phyloP scores from a whole-genome alignment of 2,113 vertebrate genomes.

The Crotalus viridis region DNA sequence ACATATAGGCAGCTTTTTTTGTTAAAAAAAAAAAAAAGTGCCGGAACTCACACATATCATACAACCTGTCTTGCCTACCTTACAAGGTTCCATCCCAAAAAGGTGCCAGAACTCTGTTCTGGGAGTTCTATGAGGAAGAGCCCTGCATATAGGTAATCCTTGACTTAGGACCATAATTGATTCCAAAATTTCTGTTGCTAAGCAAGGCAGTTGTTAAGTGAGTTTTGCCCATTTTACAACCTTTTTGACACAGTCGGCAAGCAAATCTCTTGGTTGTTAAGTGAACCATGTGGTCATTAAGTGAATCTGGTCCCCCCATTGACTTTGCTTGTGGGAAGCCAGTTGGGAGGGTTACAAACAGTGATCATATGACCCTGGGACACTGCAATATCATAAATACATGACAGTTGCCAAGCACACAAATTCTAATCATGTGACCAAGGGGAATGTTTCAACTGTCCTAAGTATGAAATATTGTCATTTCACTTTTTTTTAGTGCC shows the following conservation, averaged over 20 bases:
- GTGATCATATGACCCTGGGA: no score
- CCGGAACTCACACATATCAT: no score
- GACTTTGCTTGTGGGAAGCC: background rate
- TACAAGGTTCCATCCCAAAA: no score
- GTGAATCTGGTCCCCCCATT: background rate
- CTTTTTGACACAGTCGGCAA: background rate
- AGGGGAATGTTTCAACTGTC: background rate
- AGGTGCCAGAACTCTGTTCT: no score
- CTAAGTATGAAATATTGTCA: background rate
- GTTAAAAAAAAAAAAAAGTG: no score
- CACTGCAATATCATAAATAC: no score
- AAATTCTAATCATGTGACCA: background rate
- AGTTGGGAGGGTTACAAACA: no score
- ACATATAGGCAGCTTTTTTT: background rate
- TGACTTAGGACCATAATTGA: background rate
- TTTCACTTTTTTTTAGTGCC: background rate
- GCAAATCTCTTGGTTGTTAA: background rate
- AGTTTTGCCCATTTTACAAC: no score
- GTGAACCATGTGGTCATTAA: background rate
- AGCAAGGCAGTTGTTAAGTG: background rate
- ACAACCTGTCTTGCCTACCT: no score
- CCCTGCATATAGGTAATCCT: background rate
- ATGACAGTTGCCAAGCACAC: background rate
- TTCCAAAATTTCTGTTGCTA: background rate
- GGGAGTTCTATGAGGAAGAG: no score